Evolutionary conservation across 2,888 invertebrate genomes (phyloP).

Genomic region (Eupsilia transversa): DNA sequence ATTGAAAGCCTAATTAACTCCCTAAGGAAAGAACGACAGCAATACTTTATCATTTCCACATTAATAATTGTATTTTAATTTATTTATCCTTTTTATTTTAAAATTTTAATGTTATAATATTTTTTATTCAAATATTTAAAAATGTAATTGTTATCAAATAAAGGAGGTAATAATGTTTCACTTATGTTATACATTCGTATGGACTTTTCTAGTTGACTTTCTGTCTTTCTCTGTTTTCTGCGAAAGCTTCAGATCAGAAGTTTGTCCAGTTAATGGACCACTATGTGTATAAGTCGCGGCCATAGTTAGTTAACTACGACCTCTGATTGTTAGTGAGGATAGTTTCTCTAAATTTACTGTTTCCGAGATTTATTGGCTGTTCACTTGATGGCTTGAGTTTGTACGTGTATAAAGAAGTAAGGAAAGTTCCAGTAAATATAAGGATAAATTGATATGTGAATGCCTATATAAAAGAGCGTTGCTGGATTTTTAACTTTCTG

Average conservation of each 20-base stretch:
- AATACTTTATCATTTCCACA: too few relatives aligned
- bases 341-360: constrained; percentile 34
- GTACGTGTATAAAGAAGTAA: neutral
- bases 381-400: constrained; percentile 8
- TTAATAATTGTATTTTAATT: too few relatives aligned
- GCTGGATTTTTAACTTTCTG: neutral
- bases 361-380: constrained; percentile 37
- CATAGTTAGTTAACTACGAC: constrained; percentile 53
- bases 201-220: constrained; percentile 8
- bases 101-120: too few relatives aligned
- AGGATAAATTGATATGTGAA: neutral
- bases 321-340: constrained; percentile 39
- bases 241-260: constrained; percentile 44
- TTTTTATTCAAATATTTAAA: too few relatives aligned
- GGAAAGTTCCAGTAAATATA: neutral
- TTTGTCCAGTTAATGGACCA: constrained; percentile 59
- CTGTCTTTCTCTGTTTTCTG: constrained; percentile 1
- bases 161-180: too few relatives aligned
- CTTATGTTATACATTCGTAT: too few relatives aligned
- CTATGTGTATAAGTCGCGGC: constrained; percentile 41
- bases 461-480: neutral
- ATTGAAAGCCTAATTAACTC: too few relatives aligned
- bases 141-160: too few relatives aligned
- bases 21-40: too few relatives aligned
- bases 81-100: too few relatives aligned